Conservation (phyloP, 2,113 vertebrate species). For the Tetrax tetrax region DNA sequence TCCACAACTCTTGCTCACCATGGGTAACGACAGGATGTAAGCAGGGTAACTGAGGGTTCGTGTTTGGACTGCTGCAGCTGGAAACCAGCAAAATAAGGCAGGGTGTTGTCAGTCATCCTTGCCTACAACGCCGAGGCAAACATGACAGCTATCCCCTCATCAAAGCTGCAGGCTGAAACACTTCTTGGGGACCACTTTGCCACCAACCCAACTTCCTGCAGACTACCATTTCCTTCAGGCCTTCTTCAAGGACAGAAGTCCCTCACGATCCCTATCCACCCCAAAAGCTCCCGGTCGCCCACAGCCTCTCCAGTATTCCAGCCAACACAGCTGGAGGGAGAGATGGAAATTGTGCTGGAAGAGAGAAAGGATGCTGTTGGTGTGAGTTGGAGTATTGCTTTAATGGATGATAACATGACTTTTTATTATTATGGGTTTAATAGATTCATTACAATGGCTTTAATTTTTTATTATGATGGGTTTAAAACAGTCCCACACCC, state of each 20-base stretch:
- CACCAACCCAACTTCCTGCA: background rate
- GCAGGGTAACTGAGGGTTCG: background rate
- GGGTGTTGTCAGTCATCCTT: background rate
- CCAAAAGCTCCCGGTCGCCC: background rate
- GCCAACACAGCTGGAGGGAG: background rate
- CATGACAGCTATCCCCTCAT: background rate
- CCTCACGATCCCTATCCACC: background rate
- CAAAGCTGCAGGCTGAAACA: background rate
- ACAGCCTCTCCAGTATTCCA: background rate
- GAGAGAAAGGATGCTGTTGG: background rate
- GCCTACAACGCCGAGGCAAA: background rate
- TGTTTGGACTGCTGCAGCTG: background rate
- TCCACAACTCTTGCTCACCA: background rate
- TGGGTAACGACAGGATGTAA: background rate
- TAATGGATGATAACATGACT: background rate
- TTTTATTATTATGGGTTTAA: background rate
- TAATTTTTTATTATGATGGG: background rate
- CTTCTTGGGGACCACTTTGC: background rate
- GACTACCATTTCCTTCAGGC: background rate
- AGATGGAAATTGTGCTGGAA: background rate
- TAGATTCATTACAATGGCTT: background rate
- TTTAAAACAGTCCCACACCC: background rate
- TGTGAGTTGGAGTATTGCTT: background rate
- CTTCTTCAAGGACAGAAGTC: background rate
- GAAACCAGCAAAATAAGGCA: background rate